These are phyloP conservation scores for Lacerta agilis DNA, from an alignment of 2,797 vertebrate genomes.

Conservation along the genomic window DNA sequence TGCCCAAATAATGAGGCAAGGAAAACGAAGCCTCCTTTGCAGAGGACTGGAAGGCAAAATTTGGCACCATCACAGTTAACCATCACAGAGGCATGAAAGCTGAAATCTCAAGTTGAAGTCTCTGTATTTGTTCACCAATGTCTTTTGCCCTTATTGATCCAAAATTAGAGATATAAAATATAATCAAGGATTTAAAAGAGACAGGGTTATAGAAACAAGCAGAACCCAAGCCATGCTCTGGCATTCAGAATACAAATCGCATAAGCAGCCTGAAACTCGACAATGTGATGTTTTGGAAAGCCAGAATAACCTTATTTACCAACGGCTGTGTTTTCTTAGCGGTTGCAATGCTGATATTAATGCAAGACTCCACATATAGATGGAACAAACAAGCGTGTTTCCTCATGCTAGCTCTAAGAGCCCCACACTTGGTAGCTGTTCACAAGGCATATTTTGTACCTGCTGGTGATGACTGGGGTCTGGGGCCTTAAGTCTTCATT, in stretches of 20 bases:
- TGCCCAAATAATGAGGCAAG: no score
- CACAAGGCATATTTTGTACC: neutral
- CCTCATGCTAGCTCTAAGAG: neutral
- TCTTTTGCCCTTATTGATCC: neutral
- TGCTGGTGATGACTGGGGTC: neutral
- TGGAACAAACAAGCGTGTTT: neutral
- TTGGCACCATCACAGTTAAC: no score
- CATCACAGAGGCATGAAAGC: neutral
- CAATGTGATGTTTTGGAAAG: neutral
- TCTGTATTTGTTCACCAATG: neutral
- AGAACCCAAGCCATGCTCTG: constrained; percentile 24
- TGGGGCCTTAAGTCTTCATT: constrained; percentile 17
- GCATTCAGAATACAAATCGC: constrained; percentile 34
- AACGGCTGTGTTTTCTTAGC: neutral
- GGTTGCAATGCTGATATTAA: neutral
- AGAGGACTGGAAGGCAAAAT: no score
- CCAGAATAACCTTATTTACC: neutral
- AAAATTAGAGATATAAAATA: neutral
- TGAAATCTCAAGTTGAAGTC: neutral
- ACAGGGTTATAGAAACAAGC: neutral
- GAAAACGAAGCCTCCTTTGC: no score
- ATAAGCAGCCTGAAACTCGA: constrained; percentile 10
- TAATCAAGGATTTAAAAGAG: neutral
- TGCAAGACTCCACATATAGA: neutral
- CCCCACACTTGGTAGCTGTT: neutral